Evolutionary conservation across 2,113 vertebrate species (phyloP).

Genomic region (Eira barbara): DNA sequence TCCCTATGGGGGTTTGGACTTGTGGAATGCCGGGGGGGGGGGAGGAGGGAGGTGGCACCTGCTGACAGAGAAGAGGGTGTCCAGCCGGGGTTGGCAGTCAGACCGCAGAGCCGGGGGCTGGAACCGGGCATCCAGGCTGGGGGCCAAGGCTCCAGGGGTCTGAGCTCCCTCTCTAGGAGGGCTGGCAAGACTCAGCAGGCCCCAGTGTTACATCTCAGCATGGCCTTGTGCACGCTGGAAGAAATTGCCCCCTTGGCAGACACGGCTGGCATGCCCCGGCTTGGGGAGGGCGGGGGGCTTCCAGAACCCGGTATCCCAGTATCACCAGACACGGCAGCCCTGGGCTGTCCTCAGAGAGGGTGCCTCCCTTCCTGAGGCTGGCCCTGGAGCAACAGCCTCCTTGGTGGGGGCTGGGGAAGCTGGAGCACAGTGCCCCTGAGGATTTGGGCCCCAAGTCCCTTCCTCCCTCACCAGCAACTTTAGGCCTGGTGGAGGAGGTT

Average conservation of each 20-base stretch:
- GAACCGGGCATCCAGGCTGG: background rate
- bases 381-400: background rate
- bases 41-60: accelerated
- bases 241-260: background rate
- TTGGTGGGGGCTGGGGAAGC: background rate
- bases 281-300: background rate
- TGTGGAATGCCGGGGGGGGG: background rate
- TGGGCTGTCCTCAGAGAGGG: background rate
- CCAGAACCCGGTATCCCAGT: accelerated
- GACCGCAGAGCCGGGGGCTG: background rate
- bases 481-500: background rate
- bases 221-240: background rate
- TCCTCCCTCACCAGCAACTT: background rate
- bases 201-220: background rate
- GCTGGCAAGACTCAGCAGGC: background rate
- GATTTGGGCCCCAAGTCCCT: background rate
- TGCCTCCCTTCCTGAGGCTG: background rate
- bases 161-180: background rate
- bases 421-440: accelerated
- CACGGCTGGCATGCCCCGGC: background rate
- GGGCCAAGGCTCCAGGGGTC: too few species aligned
- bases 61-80: accelerated
- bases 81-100: background rate
- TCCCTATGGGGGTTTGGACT: background rate
- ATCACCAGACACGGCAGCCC: accelerated